Conservation (phyloP, 2,113 vertebrate species). For the Notechis scutatus region DNA sequence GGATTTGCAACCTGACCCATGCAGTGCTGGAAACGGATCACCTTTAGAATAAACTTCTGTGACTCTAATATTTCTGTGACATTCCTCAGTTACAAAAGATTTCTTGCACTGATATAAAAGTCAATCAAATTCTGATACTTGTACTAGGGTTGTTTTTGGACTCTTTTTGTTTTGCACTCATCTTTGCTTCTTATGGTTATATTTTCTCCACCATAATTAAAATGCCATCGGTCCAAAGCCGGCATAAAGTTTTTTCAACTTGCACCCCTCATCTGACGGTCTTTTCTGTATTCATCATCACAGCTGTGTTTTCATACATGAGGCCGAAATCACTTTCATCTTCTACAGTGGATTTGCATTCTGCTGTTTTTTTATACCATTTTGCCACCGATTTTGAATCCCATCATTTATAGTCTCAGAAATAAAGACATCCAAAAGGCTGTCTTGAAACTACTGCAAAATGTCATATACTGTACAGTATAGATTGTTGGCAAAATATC, state of each 20-base stretch:
- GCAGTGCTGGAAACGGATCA: neutral
- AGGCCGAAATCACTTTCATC: neutral
- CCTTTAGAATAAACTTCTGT: neutral
- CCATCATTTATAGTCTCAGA: conserved; percentile 12
- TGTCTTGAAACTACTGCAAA: neutral
- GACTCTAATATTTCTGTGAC: conserved; percentile 12
- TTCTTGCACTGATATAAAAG: neutral
- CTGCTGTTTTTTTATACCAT: conserved; percentile 9
- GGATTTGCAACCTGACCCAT: neutral
- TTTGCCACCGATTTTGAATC: conserved; percentile 8
- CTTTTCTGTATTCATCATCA: neutral
- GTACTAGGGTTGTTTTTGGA: neutral
- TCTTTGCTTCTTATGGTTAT: conserved; percentile 1
- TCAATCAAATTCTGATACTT: neutral
- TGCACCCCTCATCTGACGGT: conserved; percentile 3
- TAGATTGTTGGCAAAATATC: no score
- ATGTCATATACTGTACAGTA: neutral
- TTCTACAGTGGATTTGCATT: neutral
- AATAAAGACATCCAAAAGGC: neutral
- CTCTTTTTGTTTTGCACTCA: neutral
- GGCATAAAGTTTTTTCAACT: conserved; percentile 6
- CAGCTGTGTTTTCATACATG: conserved; percentile 4
- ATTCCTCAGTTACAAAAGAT: conserved; percentile 6
- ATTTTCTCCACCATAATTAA: neutral
- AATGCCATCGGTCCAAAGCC: neutral